Base-by-base conservation (phyloP, 2,888 invertebrate species). In the Nomada fucata region DNA sequence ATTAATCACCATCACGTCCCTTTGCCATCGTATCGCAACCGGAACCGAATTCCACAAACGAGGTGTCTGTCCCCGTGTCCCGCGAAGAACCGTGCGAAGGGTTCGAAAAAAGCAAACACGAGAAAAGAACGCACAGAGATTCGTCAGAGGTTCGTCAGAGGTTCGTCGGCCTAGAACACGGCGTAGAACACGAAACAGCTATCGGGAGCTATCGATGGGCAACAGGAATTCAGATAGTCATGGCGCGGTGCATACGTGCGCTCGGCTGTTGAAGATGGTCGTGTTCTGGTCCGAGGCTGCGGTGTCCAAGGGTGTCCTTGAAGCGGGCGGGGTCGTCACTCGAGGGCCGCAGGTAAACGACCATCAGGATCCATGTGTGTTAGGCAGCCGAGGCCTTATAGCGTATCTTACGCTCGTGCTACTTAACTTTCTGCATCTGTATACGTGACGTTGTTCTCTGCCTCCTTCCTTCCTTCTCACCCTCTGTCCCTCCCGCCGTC, bases 321-420 rank as follows among this genome's bases (percentile, higher is more conserved):
- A 92, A 91, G 89, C 92, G 91, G 92, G 92, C 93, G 92, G 93
- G 93, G 93, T 93, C 93, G 93, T 93, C 93, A 93, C 91, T 91
- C 93, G 92, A 91, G 91, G 91, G 88, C 88, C 89, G 90, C 91
- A 86, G 93, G 93, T 93, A 93, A 93, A 93, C 92, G 93, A 93
- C 93, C 93, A 93, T 91, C 90, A 89, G 90, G 89, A 90, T 85
- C 89, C 90, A 89, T 90, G 90, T 91, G 89, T 91, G 91, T 88
- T 88, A 88, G 86, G 85, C 88, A 87, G 84, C 84, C 86, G 79
- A 77, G 86, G 87, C 83, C 86, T 88, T 83, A 87, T 76, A 84
- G 86, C 87, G 87, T 84, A 86, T 83, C 87, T 83, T 82, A 86
- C 85, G 85, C 86, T 81, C 77, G 85, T 84, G 81, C 86, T 88